Percentiles rank a stretch among this genome's conserved stretches.
These are phyloP conservation scores for Ornithoptera alexandrae DNA, from an alignment of 2,888 invertebrate species.

Conservation along the genomic window DNA sequence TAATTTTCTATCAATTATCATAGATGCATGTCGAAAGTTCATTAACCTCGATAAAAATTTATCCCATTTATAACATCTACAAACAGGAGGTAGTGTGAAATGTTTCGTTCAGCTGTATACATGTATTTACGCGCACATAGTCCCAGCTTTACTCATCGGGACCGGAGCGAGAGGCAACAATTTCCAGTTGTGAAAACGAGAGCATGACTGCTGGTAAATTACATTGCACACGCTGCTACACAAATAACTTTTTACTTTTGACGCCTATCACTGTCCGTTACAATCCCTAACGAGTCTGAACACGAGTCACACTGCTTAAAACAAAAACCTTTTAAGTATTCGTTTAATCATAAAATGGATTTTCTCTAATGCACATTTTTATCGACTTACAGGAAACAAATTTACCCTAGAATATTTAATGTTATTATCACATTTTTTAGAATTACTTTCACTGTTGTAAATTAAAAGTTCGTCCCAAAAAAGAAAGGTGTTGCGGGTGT, in stretches of 20 bases:
- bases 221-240: conserved; percentile 43
- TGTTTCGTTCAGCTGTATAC: conserved; percentile 46
- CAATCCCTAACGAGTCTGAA: conserved; percentile 8
- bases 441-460: too few species aligned
- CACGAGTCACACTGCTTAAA: background rate
- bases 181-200: conserved; percentile 57
- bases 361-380: too few species aligned
- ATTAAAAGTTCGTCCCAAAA: too few species aligned
- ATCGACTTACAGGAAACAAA: too few species aligned
- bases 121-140: conserved; percentile 39
- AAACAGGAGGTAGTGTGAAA: conserved; percentile 36
- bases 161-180: conserved; percentile 48
- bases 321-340: too few species aligned
- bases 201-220: conserved; percentile 51
- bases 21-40: background rate
- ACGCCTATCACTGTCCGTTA: conserved; percentile 31
- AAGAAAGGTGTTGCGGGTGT: too few species aligned
- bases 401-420: too few species aligned
- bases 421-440: too few species aligned
- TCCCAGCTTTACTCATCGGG: conserved; percentile 41
- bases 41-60: too few species aligned
- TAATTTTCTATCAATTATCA: background rate
- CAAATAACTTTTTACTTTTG: conserved; percentile 29
- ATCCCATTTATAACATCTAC: too few species aligned
- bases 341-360: too few species aligned